Base-by-base conservation (phyloP, 2,888 invertebrate genomes). In the Leptinotarsa tumamoca region DNA sequence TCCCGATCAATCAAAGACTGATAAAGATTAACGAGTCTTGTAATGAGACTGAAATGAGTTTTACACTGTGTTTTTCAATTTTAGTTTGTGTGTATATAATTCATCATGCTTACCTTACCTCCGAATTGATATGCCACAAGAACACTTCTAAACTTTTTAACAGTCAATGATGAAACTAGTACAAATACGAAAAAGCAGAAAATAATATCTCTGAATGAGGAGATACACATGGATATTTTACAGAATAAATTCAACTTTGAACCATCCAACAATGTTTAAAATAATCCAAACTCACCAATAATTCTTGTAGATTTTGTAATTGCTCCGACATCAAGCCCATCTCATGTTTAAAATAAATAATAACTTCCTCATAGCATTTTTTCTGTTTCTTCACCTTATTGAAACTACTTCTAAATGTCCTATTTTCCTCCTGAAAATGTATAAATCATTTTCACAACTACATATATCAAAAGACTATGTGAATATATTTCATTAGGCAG, bases 301-400 rank as follows among this genome's bases (percentile, higher is more conserved):
- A 72, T 72, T 84, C 84, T 77, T 87, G 86, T 58, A 87, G 78
- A 74, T 84, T 82, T 68, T 79, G 78, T n/a, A 87, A 79, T 73
- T 86, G 85, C 27, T 86, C 83, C 4, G 86, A 82, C 84, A 86
- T 84, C 5, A 82, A 71, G 10, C 78, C 77, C 85, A 87, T 86
- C 80, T 87, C 87, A 27, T 82, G 74, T 71, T 85, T 86, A 75
- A 86, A 85, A 78, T 85, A 86, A 21, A 78, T 67, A 56, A 87
- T 81, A 13, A 86, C 81, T 54, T 84, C 83, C 76, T 87, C 86
- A 71, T 85, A 85, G 66, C 82, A 82, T 63, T 80, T 82, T 71
- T 84, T 86, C 75, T 85, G 85, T 58, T 82, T 84, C 14, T 77
- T 68, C 49, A 85, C 71, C 71, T 83, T 84, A 71, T 83, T 83